Conservation (phyloP, 2,888 invertebrate species). For the Serripes groenlandicus region DNA sequence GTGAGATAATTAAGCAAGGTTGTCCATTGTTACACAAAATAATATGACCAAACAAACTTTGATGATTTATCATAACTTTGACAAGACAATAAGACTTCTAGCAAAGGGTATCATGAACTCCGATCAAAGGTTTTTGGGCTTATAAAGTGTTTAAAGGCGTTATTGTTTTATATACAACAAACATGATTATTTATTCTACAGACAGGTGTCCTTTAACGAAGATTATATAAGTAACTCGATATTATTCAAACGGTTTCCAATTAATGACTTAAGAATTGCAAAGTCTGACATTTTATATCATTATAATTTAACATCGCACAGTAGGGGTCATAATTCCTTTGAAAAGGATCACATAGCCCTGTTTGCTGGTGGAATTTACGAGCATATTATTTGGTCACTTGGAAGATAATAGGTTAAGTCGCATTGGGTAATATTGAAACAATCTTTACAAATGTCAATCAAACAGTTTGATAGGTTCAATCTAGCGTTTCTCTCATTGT, state of each 20-base stretch:
- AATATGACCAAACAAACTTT: too few species aligned
- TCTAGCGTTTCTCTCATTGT: slow-evolving; percentile 8
- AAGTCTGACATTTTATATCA: slow-evolving; percentile 1
- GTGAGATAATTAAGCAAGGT: too few species aligned
- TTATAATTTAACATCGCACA: slow-evolving; percentile 6
- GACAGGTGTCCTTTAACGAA: slow-evolving; percentile 3
- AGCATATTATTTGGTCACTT: slow-evolving; percentile 11
- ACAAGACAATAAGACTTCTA: too few species aligned
- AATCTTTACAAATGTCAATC: slow-evolving; percentile 1
- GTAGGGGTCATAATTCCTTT: slow-evolving; percentile 5
- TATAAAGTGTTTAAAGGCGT: background rate
- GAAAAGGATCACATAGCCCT: background rate
- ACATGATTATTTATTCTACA: background rate
- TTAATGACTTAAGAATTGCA: slow-evolving; percentile 7
- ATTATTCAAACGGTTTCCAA: slow-evolving; percentile 10
- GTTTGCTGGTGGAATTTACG: slow-evolving; percentile 6
- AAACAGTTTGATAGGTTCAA: background rate
- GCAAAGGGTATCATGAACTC: too few species aligned
- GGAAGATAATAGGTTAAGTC: slow-evolving; percentile 4
- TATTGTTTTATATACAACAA: background rate
- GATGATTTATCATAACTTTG: too few species aligned
- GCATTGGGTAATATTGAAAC: slow-evolving; percentile 1
- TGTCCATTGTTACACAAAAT: too few species aligned
- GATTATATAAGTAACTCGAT: slow-evolving; percentile 1
- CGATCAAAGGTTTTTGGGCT: background rate